Evolutionary conservation across 1,140 invertebrate genomes (phyloP).

Genomic region (Megathymus violae): DNA sequence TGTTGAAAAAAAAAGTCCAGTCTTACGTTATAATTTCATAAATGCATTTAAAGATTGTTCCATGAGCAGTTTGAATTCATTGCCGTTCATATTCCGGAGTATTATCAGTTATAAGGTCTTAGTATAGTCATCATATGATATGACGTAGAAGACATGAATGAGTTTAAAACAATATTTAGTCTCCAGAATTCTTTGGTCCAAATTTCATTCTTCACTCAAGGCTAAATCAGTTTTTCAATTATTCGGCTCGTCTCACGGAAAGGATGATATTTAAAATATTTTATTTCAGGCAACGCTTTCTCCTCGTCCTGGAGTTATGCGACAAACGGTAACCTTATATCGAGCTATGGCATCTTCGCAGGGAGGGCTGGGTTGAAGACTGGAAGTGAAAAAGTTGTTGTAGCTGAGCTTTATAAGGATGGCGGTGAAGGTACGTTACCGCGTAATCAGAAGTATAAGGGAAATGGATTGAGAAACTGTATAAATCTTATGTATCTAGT

Average conservation of each 20-base stretch:
- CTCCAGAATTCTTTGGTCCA: too few species aligned
- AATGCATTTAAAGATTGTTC: too few species aligned
- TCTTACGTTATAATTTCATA: too few species aligned
- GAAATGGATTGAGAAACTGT: neutral
- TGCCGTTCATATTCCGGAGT: too few species aligned
- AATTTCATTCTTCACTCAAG: too few species aligned
- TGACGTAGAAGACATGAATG: too few species aligned
- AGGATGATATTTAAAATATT: conserved; percentile 3
- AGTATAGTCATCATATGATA: too few species aligned
- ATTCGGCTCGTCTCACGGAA: neutral
- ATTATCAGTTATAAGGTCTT: too few species aligned
- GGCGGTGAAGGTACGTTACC: conserved; percentile 35
- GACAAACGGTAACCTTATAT: conserved; percentile 82
- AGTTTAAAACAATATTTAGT: too few species aligned
- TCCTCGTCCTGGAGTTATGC: conserved; percentile 82
- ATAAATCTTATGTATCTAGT: too few species aligned
- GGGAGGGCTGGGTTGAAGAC: conserved; percentile 64
- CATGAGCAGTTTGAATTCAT: too few species aligned
- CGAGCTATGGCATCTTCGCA: conserved; percentile 47
- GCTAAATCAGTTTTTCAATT: neutral
- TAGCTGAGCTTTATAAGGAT: conserved; percentile 45
- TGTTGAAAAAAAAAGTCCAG: too few species aligned
- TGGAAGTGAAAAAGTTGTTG: conserved; percentile 61
- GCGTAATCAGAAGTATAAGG: neutral
- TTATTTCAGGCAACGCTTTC: conserved; percentile 72